Evolutionary conservation across 2,797 vertebrate genomes (phyloP), one percentile per base, ranked within the genome.

Genomic region (Falco peregrinus): DNA sequence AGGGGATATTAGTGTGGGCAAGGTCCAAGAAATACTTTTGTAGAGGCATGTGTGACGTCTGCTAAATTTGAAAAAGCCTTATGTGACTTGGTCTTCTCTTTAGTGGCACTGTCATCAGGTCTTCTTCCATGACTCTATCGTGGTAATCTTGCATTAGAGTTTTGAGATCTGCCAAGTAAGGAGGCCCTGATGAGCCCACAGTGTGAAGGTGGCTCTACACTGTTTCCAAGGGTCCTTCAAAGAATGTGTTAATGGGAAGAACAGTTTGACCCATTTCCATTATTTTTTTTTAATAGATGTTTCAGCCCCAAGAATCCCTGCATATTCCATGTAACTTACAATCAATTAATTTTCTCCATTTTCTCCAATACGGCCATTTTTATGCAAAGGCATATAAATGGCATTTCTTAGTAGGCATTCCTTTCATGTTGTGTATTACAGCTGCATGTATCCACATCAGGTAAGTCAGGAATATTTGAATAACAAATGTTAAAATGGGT

Each of bases 191-290:
- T 29, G 16, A 51, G 15, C 19, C 73, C 20, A 4, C 21, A n/a
- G 5, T 0, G 5, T 51, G 24, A n/a, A 68, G 20, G 45, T 26
- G n/a, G 16, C 12, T 51, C 65, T 47, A 6, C 1, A 0, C 35
- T 70, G 80, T 50, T 54, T 19, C 33, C 18, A 31, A 6, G 16
- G 35, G 8, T 51, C 47, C 33, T 91, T 41, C 37, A 54, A 63
- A 59, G 35, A 33, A 71, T 13, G 10, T 56, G 9, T 24, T 71
- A 35, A 25, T 43, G 15, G 57, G 31, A 60, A 43, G 45, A 82
- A 26, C 7, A 14, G 2, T 51, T 47, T 43, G 59, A 41, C 9
- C 22, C 9, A 20, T 39, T 50, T 63, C 20, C 18, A 1, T 18
- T 70, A 8, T 33, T 45, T 31, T 45, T 53, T 50, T 24, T 33